Base-by-base conservation (phyloP, 2,113 vertebrate species). In the Proterorhinus semilunaris region DNA sequence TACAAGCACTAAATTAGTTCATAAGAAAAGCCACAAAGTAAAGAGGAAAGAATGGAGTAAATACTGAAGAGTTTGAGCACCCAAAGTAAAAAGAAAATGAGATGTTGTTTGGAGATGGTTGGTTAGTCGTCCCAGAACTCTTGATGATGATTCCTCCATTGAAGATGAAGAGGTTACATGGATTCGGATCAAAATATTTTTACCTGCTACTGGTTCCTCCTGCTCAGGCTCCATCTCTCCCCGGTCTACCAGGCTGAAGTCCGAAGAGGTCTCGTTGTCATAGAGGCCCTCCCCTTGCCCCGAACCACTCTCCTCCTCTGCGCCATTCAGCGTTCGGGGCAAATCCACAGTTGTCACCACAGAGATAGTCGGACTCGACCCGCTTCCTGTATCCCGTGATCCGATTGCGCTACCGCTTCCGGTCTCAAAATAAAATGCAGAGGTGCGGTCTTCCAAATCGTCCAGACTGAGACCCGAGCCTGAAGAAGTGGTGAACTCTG, bases 251-350 rank as follows among this genome's bases (percentile, higher is more conserved):
- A 97, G 95, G 93, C 93, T 95, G 94, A 98, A 97, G 94, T 97
- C 96, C 84, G 96, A 96, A 72, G 96, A 96, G 1, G 95, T 96
- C 91, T 98, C 95, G 0, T 95, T 98, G 93, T 98, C 96, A n/a
- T 92, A 95, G 84, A 94, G 91, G 87, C 90, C 92, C 80, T 96
- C 96, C 74, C 90, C 92, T 87, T 93, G 95, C 68, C 96, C 96
- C 79, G 96, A 98, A 85, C 95, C 95, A 57, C 96, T 97, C 83
- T 96, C 95, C 87, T 96, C 96, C 71, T 96, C 94, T 54, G 81
- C 90, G 59, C 94, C 27, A 21, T 27, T 92, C 83, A 93, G 74
- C 17, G 89, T 87, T 94, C 93, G 94, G 63, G 93, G 87, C 44
- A 90, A 88, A 72, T 61, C 58, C 1, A 92, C 83, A n/a, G 86